phyloP scores from a whole-genome alignment of 2,113 vertebrate species.

The Dascyllus trimaculatus region DNA sequence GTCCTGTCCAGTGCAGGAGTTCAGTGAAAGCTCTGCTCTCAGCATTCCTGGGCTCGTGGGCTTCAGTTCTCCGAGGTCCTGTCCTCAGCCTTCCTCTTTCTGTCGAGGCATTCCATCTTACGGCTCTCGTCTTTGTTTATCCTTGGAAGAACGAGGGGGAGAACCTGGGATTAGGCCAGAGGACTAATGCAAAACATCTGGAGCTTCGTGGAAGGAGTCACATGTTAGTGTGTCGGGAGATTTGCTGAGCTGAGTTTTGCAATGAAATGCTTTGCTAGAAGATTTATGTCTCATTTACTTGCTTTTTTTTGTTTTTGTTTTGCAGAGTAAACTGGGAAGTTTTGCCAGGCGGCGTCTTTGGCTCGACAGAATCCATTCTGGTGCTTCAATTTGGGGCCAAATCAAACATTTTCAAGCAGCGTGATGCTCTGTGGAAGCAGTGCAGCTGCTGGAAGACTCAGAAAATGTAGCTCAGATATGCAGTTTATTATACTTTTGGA shows the following conservation, averaged over 20 bases:
- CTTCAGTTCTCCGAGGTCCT: neutral
- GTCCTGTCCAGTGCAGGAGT: constrained; percentile 25
- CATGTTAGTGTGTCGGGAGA: constrained; percentile 35
- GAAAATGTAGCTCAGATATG: constrained; percentile 1
- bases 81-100: constrained; percentile 38
- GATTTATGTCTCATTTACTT: neutral
- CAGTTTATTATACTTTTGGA: neutral
- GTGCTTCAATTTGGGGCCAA: neutral
- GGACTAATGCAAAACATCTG: constrained; percentile 70
- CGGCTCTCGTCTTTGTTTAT: constrained; percentile 75
- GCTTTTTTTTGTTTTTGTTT: constrained; percentile 8
- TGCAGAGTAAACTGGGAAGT: constrained; percentile 11
- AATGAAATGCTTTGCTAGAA: neutral
- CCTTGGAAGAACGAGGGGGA: constrained; percentile 57
- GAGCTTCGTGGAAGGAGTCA: constrained; percentile 36
- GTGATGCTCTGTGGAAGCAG: constrained; percentile 1
- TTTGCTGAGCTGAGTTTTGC: neutral
- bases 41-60: constrained; percentile 3
- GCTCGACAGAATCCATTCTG: neutral
- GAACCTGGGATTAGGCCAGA: constrained; percentile 58
- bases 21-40: constrained; percentile 57
- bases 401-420: constrained; percentile 33
- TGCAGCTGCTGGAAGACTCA: neutral
- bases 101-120: constrained; percentile 72
- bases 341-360: neutral